A percentile compares a stretch with the other conserved stretches of the same genome.
phyloP scores from a whole-genome alignment of 2,113 vertebrate species.

The Boleophthalmus pectinirostris region DNA sequence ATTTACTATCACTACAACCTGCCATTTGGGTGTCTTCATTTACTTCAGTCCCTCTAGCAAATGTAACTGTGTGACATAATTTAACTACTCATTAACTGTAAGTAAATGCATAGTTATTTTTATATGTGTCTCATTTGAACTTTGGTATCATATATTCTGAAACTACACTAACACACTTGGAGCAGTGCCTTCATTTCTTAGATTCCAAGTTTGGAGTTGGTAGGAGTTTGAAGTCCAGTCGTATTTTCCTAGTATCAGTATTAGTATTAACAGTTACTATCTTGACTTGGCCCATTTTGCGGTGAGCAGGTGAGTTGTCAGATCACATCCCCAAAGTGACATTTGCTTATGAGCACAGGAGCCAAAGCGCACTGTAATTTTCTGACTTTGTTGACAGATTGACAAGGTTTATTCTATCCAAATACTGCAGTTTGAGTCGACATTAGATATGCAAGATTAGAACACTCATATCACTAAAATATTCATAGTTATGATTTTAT shows the following conservation, averaged over 20 bases:
- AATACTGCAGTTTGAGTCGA: background rate
- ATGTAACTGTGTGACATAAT: background rate
- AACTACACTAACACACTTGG: too few species aligned
- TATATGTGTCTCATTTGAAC: conserved; percentile 12
- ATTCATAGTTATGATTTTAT: too few species aligned
- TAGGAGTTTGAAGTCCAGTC: conserved; percentile 29
- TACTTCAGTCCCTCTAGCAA: background rate
- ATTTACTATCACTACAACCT: background rate
- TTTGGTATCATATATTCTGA: background rate
- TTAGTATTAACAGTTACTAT: conserved; percentile 38
- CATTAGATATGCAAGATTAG: background rate
- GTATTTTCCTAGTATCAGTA: conserved; percentile 40
- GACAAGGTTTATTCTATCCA: background rate
- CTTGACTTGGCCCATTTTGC: conserved; percentile 22
- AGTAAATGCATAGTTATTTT: background rate
- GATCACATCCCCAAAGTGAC: conserved; percentile 20
- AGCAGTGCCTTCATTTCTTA: too few species aligned
- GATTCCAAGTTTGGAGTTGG: too few species aligned
- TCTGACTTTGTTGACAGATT: conserved; percentile 21
- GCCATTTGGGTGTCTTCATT: background rate
- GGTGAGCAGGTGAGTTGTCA: conserved; percentile 29
- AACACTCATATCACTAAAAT: background rate
- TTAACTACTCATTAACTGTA: too few species aligned
- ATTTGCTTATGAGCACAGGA: conserved; percentile 30
- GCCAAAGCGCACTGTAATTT: conserved; percentile 17